Evolutionary conservation across 2,888 invertebrate genomes (phyloP), one percentile per base, ranked within the genome.

Genomic region (Habrosyne pyritoides): DNA sequence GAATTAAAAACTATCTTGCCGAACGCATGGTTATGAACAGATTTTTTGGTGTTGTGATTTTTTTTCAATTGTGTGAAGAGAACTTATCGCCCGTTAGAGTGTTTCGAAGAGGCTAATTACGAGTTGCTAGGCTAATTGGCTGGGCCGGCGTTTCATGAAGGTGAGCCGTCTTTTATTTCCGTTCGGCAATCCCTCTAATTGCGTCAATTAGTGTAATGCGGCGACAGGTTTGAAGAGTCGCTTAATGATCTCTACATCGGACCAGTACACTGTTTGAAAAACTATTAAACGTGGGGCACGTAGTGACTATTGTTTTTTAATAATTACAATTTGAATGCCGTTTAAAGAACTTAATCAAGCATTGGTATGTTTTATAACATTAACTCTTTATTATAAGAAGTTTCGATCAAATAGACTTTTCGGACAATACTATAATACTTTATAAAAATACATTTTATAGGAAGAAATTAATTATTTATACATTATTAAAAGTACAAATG

Each of bases 181-280:
- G 91, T 91, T 90, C 89, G 85, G 89, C 89, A 91, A 91, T 92
- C 89, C 89, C 90, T 90, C 91, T 92, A 91, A 91, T 91, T 91
- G 90, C 87, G 83, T 89, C 91, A 91, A 92, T 92, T 92, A 91
- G 91, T 89, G 89, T 91, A 91, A 91, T 92, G 89, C 87, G 89
- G 87, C 89, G 90, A 91, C 92, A 91, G 89, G 84, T 89, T 88
- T 88, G 87, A 87, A 86, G 87, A 89, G 86, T 79, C 83, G 83
- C 86, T 86, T 91, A 89, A 91, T 89, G 89, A 89, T 91, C 86
- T 86, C 82, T 71, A 77, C 70, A 75, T 72, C 68, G 76, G 62
- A 70, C 69, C 73, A 71, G 73, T 70, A 67, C 72, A 74, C 66
- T 74, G 77, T 80, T 84, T 79, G 78, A 79, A 83, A 85, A 84